Conservation (phyloP, 1,140 invertebrate genomes). For the Drosophila ficusphila region DNA sequence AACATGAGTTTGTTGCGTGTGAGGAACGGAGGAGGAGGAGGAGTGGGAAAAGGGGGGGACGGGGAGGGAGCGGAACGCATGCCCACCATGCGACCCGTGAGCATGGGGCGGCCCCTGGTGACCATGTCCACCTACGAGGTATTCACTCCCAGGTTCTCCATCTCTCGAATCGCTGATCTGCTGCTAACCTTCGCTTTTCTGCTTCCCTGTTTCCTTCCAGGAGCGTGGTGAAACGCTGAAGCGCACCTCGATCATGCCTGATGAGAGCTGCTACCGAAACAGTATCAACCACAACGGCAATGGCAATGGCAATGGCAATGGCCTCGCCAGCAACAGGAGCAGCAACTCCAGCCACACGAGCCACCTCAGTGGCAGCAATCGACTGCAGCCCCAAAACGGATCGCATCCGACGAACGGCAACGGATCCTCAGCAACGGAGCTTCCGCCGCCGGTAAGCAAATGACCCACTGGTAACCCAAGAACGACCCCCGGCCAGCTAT, state of each 20-base stretch:
- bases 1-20: conserved; percentile 68
- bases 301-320: no score
- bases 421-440: conserved; percentile 43
- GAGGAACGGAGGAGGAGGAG: conserved; percentile 24
- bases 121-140: conserved; percentile 72
- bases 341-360: conserved; percentile 29
- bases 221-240: conserved; percentile 74
- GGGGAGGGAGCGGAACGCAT: conserved; percentile 29
- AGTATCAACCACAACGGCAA: no score
- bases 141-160: background rate
- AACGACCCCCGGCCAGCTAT: background rate
- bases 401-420: conserved; percentile 30
- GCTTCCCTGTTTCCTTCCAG: conserved; percentile 21
- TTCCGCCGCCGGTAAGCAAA: conserved; percentile 86
- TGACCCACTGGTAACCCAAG: background rate
- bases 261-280: conserved; percentile 75
- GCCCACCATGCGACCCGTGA: conserved; percentile 72
- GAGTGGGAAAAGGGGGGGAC: conserved; percentile 6
- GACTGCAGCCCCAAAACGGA: conserved; percentile 51
- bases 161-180: background rate
- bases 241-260: conserved; percentile 76
- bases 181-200: background rate
- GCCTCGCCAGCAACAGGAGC: conserved; percentile 8
- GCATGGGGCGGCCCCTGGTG: conserved; percentile 60
- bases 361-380: conserved; percentile 18